Evolutionary conservation across 2,797 vertebrate genomes (phyloP).

Genomic region (Gymnopithys bicolor): DNA sequence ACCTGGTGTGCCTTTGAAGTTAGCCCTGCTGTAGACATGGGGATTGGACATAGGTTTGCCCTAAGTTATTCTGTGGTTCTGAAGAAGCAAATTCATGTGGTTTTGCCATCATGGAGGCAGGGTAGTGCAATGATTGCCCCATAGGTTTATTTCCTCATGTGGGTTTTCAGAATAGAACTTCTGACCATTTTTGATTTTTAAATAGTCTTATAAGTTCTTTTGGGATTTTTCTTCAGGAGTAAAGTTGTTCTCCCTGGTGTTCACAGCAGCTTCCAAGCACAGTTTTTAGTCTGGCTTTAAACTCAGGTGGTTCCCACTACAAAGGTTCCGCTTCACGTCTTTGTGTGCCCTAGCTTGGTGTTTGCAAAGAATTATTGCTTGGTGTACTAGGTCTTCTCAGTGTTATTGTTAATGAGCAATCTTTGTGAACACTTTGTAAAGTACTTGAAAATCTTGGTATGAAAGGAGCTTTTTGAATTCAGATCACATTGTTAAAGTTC

Average conservation of each 20-base stretch:
- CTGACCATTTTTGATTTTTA: neutral
- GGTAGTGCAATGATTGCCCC: neutral
- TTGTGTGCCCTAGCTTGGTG: neutral
- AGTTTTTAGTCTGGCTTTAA: neutral
- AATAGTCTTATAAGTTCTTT: neutral
- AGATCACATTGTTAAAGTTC: neutral
- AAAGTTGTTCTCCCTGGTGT: neutral
- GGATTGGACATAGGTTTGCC: neutral
- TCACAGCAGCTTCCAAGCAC: neutral
- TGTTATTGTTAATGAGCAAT: neutral
- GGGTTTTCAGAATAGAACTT: neutral
- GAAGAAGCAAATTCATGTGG: neutral
- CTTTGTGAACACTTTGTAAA: neutral
- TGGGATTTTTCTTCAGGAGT: neutral
- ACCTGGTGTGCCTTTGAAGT: neutral
- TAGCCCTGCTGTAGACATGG: neutral
- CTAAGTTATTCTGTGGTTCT: neutral
- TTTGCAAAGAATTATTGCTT: neutral
- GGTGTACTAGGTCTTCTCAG: neutral
- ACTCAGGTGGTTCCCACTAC: neutral
- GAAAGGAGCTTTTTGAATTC: neutral
- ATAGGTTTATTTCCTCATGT: neutral
- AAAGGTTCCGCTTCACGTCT: neutral
- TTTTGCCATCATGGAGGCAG: neutral
- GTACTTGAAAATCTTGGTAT: neutral